Conservation (phyloP, 2,797 vertebrate genomes). For the Neosilurus hyrtlii region DNA sequence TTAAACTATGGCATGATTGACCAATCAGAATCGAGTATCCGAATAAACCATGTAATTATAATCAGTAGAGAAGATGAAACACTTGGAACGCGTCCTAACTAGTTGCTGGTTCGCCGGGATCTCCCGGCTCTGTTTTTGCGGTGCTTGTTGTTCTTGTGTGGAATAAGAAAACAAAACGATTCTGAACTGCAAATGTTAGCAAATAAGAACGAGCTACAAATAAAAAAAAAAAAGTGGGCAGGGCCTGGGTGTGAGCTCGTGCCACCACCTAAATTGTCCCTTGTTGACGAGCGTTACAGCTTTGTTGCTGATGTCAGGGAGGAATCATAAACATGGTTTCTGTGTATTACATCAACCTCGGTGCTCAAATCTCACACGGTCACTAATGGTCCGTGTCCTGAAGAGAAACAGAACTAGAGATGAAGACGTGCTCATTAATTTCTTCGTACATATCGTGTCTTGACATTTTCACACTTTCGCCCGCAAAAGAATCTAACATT, state of each 20-base stretch:
- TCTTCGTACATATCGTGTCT: too few species aligned
- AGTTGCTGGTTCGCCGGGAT: background rate
- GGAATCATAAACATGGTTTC: conserved; percentile 21
- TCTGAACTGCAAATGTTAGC: background rate
- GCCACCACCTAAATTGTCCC: background rate
- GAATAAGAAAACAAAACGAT: background rate
- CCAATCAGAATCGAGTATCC: too few species aligned
- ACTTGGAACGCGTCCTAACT: background rate
- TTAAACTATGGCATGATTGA: too few species aligned
- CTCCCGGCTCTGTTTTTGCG: background rate
- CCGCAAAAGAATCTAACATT: background rate
- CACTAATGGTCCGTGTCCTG: background rate
- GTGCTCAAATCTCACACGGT: background rate
- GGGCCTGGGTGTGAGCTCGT: background rate
- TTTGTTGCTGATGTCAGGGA: background rate
- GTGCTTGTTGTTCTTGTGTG: background rate
- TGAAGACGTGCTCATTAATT: background rate
- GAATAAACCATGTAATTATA: too few species aligned
- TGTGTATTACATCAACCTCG: conserved; percentile 49
- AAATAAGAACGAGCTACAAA: background rate
- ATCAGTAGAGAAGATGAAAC: background rate
- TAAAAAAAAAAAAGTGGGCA: background rate
- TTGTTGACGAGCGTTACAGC: background rate
- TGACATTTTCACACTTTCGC: background rate
- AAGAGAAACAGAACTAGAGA: background rate